phyloP scores from a whole-genome alignment of 2,888 invertebrate genomes.

The Tillus elongatus region DNA sequence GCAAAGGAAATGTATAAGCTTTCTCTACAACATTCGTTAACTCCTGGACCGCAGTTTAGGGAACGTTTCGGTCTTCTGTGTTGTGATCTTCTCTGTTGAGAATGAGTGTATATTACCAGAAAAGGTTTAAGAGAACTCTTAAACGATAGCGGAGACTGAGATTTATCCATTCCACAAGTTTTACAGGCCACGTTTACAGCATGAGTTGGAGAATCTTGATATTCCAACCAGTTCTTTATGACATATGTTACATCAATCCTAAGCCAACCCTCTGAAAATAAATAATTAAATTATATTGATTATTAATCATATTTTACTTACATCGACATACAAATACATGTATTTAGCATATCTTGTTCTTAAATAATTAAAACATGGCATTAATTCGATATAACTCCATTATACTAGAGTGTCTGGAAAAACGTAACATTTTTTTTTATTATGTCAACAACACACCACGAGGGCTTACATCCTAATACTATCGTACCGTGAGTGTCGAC shows the following conservation, averaged over 20 bases:
- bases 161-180: constrained; percentile 59
- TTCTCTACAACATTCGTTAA: constrained; percentile 75
- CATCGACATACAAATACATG: neutral
- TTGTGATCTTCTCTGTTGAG: constrained; percentile 49
- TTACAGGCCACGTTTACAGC: constrained; percentile 69
- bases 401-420: too few species aligned
- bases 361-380: too few species aligned
- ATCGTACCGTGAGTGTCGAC: too few species aligned
- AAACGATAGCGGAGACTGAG: constrained; percentile 59
- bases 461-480: too few species aligned
- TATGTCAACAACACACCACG: too few species aligned
- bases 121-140: constrained; percentile 65
- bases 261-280: constrained; percentile 66
- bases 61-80: constrained; percentile 43
- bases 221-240: constrained; percentile 66
- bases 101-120: constrained; percentile 68
- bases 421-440: too few species aligned
- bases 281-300: neutral
- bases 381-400: too few species aligned
- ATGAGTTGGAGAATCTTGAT: constrained; percentile 56
- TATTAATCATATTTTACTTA: neutral
- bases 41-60: constrained; percentile 58
- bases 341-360: too few species aligned
- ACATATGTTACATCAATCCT: constrained; percentile 69
- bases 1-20: constrained; percentile 73